Base-by-base conservation (phyloP, 2,113 vertebrate genomes). In the Osmerus eperlanus region DNA sequence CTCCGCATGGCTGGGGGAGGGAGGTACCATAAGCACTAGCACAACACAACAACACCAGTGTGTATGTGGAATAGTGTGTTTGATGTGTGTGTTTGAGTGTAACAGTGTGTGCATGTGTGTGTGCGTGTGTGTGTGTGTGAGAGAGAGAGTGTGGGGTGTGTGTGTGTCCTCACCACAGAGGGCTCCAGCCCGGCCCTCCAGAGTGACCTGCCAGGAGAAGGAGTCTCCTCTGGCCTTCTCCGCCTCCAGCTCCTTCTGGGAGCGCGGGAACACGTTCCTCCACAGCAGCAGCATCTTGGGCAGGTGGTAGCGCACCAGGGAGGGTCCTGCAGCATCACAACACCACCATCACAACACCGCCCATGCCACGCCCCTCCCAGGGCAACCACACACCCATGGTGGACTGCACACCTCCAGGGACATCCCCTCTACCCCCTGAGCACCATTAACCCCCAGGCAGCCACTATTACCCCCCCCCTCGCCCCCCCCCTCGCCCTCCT, bases 231-330 rank as follows among this genome's bases (percentile, higher is more conserved):
- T 91, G 0, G 94, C 96, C 81, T 99, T 99, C 89, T 99, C 97
- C 1, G 97, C 97, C 83, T 99, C 97, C 80, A 99, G 36, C 69
- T 99, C 97, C 84, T 99, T 99, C 84, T 97, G 90, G 32, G 97
- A 99, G 75, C 97, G 97, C 56, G 97, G 97, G 80, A 99, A 99
- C 65, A 99, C 97, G 0, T 99, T 99, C 84, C 97, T 88, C 97
- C 97, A 99, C 0, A 99, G 82, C 70, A 99, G 89, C 68, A 99
- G 87, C 97, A 99, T 99, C 91, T 99, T 99, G 3, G 97, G 97
- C 29, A 99, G 92, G 86, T 99, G 97, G 76, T 99, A 99, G 2
- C 97, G 94, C 75, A 99, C 97, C 1, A 99, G 92, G 29, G 97
- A 95, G 11, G 97, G 94, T 41, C 97, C 97, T 99, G 81, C 29